Base-by-base conservation (phyloP, 2,888 invertebrate species). In the Drosophila paranaensis region DNA sequence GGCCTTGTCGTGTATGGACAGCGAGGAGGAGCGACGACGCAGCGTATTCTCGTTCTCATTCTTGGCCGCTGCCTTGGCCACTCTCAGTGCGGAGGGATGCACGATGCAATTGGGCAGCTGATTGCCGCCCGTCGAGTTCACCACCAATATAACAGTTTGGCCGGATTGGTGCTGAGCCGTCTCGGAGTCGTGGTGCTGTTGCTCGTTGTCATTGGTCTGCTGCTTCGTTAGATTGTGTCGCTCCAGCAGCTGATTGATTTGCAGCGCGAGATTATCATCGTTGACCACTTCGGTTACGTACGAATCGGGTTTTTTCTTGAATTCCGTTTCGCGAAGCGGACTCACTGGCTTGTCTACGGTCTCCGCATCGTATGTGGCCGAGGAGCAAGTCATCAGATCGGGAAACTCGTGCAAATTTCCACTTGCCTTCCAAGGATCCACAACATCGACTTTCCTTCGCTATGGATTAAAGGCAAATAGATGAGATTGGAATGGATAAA, bases 1-100 rank as follows among this genome's bases (percentile, higher is more conserved):
- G 11, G 74, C 39, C 48, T 84, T 84, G 50, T 84, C 84, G 45
- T 87, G 84, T 9, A 88, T 88, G 25, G 84, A 84, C 16, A 84
- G 58, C 11, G 84, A 84, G 0, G 82, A 81, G 2, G 84, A 84
- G 8, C 84, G 81, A 2, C 84, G 74, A 8, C 84, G 78, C 51
- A 67, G 16, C 13, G 40, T 53, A 48, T 42, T 88, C 0, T 66
- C 58, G 11, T 56, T 51, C 6, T n/a, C 48, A 33, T 3, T 45
- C 9, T 14, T 10, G 8, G 39, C 33, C 37, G 45, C 40, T n/a
- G 60, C n/a, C 1, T 45, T 46, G 11, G 13, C 20, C 33, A 37
- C 25, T 25, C 30, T 53, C 6, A 20, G 20, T 39, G 64, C n/a
- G 39, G 60, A 27, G 6, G 72, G 71, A 61, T 70, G 60, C 10